These are phyloP conservation scores for Crocidura indochinensis DNA, from an alignment of 2,797 vertebrate genomes.

Conservation along the genomic window DNA sequence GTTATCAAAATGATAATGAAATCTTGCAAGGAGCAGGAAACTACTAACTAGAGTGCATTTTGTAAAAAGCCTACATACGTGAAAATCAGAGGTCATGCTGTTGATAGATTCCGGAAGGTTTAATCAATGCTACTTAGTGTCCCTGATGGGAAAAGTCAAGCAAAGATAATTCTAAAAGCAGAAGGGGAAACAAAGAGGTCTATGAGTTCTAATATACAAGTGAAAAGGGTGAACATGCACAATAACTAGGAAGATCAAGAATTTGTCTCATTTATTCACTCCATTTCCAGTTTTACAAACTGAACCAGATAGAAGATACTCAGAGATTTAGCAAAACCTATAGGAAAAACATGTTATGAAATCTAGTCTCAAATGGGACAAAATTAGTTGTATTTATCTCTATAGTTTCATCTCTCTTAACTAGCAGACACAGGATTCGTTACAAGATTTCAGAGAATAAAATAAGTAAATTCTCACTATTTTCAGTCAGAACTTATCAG, in stretches of 20 bases:
- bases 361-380: neutral
- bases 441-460: constrained; percentile 27
- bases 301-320: neutral
- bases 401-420: constrained; percentile 31
- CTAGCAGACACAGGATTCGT: neutral
- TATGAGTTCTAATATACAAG: neutral
- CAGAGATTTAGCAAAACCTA: neutral
- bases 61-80: neutral
- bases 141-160: constrained; percentile 13
- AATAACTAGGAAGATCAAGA: neutral
- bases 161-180: constrained; percentile 26
- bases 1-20: neutral
- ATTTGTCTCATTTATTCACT: constrained; percentile 4
- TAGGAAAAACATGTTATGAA: constrained; percentile 40
- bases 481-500: neutral
- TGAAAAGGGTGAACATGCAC: neutral
- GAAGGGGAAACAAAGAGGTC: neutral
- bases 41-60: neutral
- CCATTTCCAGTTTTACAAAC: constrained; percentile 4
- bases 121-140: constrained; percentile 17
- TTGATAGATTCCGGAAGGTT: neutral
- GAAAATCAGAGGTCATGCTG: neutral
- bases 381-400: neutral
- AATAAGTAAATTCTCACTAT: neutral
- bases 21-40: neutral